Conservation (phyloP, 2,888 invertebrate genomes). For the Polylopha cassiicola region DNA sequence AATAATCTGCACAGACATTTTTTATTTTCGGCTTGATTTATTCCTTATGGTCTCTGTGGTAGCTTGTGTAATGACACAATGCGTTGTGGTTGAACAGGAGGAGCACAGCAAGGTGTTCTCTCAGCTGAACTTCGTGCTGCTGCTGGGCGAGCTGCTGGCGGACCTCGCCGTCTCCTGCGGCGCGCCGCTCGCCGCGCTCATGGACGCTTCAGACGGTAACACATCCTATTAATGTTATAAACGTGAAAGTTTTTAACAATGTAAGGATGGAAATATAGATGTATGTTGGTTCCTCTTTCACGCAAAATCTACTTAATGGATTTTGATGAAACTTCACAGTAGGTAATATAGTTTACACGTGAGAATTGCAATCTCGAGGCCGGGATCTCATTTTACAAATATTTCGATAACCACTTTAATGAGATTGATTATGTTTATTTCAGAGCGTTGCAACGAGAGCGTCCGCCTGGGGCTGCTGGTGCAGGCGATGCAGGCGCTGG, state of each 20-base stretch:
- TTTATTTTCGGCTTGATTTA: background rate
- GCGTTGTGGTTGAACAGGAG: slow-evolving; percentile 78
- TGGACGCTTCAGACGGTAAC: slow-evolving; percentile 68
- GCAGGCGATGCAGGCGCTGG: slow-evolving; percentile 93
- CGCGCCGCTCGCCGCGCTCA: slow-evolving; percentile 83
- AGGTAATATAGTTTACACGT: too few relatives aligned
- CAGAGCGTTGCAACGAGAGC: slow-evolving; percentile 60
- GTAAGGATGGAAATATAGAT: background rate
- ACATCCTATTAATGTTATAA: background rate
- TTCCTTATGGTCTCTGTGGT: background rate
- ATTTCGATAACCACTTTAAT: too few relatives aligned
- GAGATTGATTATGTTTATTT: background rate
- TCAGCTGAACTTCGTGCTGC: slow-evolving; percentile 97
- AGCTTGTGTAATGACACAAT: background rate
- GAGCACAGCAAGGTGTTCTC: slow-evolving; percentile 98
- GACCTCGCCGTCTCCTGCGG: slow-evolving; percentile 91
- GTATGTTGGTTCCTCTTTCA: too few relatives aligned
- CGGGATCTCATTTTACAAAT: too few relatives aligned
- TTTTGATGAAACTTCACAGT: too few relatives aligned
- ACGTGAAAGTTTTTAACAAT: background rate
- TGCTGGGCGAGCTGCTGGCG: slow-evolving; percentile 95
- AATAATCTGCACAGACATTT: too few relatives aligned
- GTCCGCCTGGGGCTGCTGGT: slow-evolving; percentile 90
- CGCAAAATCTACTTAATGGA: too few relatives aligned
- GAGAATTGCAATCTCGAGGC: too few relatives aligned